Evolutionary conservation across 1,140 invertebrate genomes (phyloP), one percentile per base, ranked within the genome.

Genomic region (Saccostrea glomerata): DNA sequence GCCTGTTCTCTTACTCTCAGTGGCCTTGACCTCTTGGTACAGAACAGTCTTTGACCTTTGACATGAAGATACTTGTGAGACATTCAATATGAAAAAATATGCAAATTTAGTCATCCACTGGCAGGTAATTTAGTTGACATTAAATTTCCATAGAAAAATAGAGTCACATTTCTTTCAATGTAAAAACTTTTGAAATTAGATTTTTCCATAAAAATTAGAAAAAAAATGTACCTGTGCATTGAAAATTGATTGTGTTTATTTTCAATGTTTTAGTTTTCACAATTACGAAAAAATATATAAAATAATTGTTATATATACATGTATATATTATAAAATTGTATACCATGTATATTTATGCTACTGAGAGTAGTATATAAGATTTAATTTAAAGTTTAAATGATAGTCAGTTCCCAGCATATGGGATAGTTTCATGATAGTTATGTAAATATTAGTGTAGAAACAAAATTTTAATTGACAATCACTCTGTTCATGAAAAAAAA

Each of bases 21-120:
- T 77, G 70, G 70, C 70, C 70, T 77, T 77, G 70, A 77, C 70
- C 23, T 77, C 30, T 77, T 77, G 25, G 23, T 77, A 30, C 30
- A 77, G 70, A 25, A 30, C 23, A 30, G 30, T 15, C 23, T 36
- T 13, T 77, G 9, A 30, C 23, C 70, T 36, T 11, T 77, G 70
- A 77, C 25, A 25, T 63, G 58, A n/a, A 6, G 58, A 5, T 20
- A 20, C 5, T 60, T 63, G 5, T 63, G 58, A 17, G 58, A n/a
- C 58, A 63, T 6, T 63, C 58, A 20, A 13, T 63, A n/a, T 63
- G 15, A 63, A 63, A 63, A 17, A 17, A 2, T 63, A 63, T 63
- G 58, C 58, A 63, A 63, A 20, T 63, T 63, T 63, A 6, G n/a
- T 63, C 58, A 63, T 63, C 58, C 58, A 63, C n/a, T n/a, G n/a